These are phyloP conservation scores for Anagyrus pseudococci DNA, from an alignment of 2,888 invertebrate species.

Conservation along the genomic window DNA sequence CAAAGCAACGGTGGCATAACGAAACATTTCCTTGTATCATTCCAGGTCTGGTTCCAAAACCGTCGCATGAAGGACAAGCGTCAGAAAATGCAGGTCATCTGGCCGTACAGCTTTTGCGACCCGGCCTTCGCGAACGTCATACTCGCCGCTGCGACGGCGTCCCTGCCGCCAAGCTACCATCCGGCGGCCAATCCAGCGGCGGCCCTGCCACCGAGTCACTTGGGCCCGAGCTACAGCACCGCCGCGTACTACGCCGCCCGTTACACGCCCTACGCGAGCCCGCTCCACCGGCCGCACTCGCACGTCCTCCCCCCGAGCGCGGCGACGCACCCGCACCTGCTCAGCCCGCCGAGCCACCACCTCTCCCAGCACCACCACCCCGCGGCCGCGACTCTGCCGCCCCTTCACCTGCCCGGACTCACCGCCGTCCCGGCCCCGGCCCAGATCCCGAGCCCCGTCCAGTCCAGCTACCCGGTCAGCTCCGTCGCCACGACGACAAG, in stretches of 20 bases:
- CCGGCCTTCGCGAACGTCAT: constrained; percentile 92
- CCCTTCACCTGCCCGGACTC: constrained; percentile 49
- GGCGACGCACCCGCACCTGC: constrained; percentile 46
- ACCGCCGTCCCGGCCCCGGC: constrained; percentile 42
- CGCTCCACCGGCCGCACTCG: constrained; percentile 61
- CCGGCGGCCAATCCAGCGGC: background rate
- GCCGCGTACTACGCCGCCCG: constrained; percentile 67
- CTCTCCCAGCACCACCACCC: constrained; percentile 18
- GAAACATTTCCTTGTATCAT: constrained; percentile 42
- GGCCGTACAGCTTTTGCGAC: constrained; percentile 96
- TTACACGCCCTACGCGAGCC: constrained; percentile 68
- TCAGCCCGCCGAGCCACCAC: constrained; percentile 41
- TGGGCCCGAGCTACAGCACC: constrained; percentile 68
- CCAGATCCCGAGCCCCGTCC: background rate
- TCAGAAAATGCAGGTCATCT: constrained; percentile 90
- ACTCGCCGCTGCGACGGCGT: constrained; percentile 77
- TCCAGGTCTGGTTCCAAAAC: constrained; percentile 97
- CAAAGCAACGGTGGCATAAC: too few species aligned
- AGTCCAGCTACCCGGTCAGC: background rate
- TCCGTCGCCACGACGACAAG: too few species aligned
- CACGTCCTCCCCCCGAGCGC: constrained; percentile 51
- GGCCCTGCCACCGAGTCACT: constrained; percentile 63
- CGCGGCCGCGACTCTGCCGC: constrained; percentile 38
- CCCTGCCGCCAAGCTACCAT: constrained; percentile 61
- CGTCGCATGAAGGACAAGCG: constrained; percentile 97